Evolutionary conservation across 2,797 vertebrate species (phyloP), one percentile per base, ranked within the genome.

Genomic region (Distichodus sexfasciatus): DNA sequence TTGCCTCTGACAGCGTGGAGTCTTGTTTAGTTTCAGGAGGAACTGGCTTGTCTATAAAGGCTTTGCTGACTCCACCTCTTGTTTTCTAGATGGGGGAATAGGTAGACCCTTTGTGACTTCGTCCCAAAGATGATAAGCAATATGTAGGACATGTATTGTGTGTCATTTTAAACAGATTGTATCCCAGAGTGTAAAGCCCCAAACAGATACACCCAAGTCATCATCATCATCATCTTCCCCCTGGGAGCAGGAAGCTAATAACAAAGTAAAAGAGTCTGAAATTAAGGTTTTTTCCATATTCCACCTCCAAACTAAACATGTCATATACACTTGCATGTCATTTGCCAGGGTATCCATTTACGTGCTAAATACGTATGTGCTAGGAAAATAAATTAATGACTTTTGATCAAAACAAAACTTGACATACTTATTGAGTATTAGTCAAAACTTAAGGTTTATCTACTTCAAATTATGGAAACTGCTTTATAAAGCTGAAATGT

Each of bases 1-100:
- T 3, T 26, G 41, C 2, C 17, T 31, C 44, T 43, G 28, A 75
- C 60, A 48, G 12, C 47, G 26, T 23, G 10, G 14, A 46, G 66
- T 59, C n/a, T 78, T 47, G 46, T 43, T 71, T 36, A 31, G 6
- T 2, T 1, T 19, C 31, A 54, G 21, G 4, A 21, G 19, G 9
- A 23, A 14, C 11, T 29, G 38, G 9, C 15, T 35, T 58, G 31
- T 7, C 61, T 81, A 75, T 81, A 83, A 81, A 77, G 59, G 33
- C 40, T 40, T 41, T n/a, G 14, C 21, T 17, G 21, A 54, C 66
- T 65, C 75, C 77, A 40, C 79, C 76, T 74, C 44, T 61, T 54
- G 29, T 7, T 48, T 61, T 43, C 40, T 19, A 36, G 63, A 38
- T 31, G 9, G 31, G 63, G 41, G 62, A 58, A 46, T 31, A 50